Conservation (phyloP, 2,888 invertebrate species). For the Drosophila nr. perissopoda region DNA sequence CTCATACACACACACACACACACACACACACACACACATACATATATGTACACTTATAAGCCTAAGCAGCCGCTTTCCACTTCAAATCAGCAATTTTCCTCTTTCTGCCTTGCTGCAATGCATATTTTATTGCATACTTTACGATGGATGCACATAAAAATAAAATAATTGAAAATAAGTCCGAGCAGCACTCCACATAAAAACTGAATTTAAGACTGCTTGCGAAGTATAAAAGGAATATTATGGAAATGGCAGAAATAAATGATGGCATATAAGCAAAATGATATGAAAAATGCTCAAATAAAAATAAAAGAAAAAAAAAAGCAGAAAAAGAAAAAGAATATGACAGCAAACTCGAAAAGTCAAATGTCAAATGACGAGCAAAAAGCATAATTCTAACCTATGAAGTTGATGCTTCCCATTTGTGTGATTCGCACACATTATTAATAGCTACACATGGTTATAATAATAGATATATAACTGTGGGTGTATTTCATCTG, state of each 20-base stretch:
- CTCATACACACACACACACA: neutral
- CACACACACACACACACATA: neutral
- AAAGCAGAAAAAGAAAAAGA: conserved; percentile 7
- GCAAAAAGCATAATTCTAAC: conserved; percentile 17
- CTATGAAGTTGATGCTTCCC: conserved; percentile 12
- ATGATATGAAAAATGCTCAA: neutral
- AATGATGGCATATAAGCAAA: conserved; percentile 10
- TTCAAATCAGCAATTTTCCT: neutral
- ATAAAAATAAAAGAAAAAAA: neutral
- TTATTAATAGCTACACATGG: conserved; percentile 53
- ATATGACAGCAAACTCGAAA: conserved; percentile 34
- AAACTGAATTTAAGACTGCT: conserved; percentile 3
- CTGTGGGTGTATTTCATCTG: neutral
- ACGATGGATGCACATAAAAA: conserved; percentile 25
- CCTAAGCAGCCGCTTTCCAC: neutral
- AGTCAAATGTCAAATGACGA: conserved; percentile 54
- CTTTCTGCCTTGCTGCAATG: conserved; percentile 23
- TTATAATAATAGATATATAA: conserved; percentile 36
- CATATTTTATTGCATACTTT: conserved; percentile 55
- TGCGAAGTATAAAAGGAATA: conserved; percentile 26
- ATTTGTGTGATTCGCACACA: conserved; percentile 40
- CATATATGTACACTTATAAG: neutral
- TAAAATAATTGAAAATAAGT: conserved; percentile 42
- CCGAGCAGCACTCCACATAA: conserved; percentile 12
- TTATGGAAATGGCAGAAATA: conserved; percentile 23